Percentiles rank a stretch among this genome's conserved stretches.
These are phyloP conservation scores for Hypotaenidia okinawae DNA, from an alignment of 2,797 vertebrate genomes.

Conservation along the genomic window DNA sequence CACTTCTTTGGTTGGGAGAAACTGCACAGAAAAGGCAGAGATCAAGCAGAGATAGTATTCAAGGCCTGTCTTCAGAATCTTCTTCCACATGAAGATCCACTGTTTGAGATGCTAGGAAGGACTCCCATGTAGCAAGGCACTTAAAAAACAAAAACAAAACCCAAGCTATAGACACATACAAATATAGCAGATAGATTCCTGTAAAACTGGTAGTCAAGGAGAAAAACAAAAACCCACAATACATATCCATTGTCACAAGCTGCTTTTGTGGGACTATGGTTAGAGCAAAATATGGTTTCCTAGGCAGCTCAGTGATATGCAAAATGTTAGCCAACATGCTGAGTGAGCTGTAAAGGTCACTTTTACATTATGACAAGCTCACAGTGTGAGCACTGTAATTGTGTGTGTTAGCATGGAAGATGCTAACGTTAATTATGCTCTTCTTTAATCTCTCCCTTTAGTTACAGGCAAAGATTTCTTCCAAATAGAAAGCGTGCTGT, in stretches of 20 bases:
- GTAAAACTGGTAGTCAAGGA: neutral
- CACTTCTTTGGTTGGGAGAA: slow-evolving; percentile 78
- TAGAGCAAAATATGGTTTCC: slow-evolving; percentile 18
- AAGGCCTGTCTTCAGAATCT: slow-evolving; percentile 75
- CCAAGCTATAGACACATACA: neutral
- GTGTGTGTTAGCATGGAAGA: slow-evolving; percentile 30
- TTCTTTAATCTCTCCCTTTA: slow-evolving; percentile 33
- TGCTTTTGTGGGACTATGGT: slow-evolving; percentile 27
- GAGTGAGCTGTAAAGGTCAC: slow-evolving; percentile 55
- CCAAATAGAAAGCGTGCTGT: neutral
- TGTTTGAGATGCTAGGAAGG: slow-evolving; percentile 80
- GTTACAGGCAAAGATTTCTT: slow-evolving; percentile 35
- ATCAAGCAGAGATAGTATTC: slow-evolving; percentile 28
- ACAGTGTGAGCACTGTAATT: slow-evolving; percentile 16
- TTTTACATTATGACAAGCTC: slow-evolving; percentile 16
- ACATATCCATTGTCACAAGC: neutral
- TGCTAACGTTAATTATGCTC: slow-evolving; percentile 44
- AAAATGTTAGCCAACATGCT: neutral
- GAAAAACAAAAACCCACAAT: neutral
- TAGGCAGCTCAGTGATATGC: slow-evolving; percentile 27
- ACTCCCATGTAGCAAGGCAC: slow-evolving; percentile 87
- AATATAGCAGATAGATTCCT: neutral
- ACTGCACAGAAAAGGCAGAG: slow-evolving; percentile 29
- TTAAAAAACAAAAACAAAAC: slow-evolving; percentile 14
- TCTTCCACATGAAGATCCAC: slow-evolving; percentile 72